Base-by-base conservation (phyloP, 2,797 vertebrate genomes). In the Arvicola amphibius region DNA sequence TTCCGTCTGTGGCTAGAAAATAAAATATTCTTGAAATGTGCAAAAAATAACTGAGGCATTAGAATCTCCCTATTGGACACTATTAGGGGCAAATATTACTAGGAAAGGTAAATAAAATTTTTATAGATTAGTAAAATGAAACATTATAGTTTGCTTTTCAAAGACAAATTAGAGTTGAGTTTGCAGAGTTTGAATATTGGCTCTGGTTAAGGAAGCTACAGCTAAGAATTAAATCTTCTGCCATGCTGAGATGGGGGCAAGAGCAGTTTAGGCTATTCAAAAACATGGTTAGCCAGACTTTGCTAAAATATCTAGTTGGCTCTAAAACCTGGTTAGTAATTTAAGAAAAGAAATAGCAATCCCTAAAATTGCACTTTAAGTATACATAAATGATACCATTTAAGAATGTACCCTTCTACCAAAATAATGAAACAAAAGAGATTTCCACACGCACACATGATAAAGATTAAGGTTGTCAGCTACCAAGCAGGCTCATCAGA, bases 41-140 rank as follows among this genome's bases (percentile, higher is more conserved):
- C 77, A 27, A 56, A 56, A 93, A 73, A 74, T 19, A 10, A 46
- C 12, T 17, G 5, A 59, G 25, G 0, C 13, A 34, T 25, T 25
- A 37, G 32, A 80, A 76, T 76, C 92, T 11, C 11, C 11, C 27
- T 67, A 7, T 6, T 48, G n/a, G 83, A 43, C 4, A n/a, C 10
- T 32, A 14, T 27, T 81, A 27, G 51, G 2, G 37, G 53, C 9
- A 91, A 91, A 87, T 77, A 80, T 71, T 37, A 80, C 37, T 65
- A 17, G 5, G 21, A 37, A n/a, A 65, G 21, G 37, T 85, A 94
- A 94, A 81, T 78, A 80, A 83, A 59, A 14, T 34, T 61, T 90
- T 67, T 63, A 48, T 63, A 94, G 34, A 46, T 85, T 48, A 80
- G 12, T 56, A 76, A 67, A 94, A 92, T 81, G 69, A 93, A 74